Conservation (phyloP, 2,113 vertebrate species). For the Mesocricetus auratus region DNA sequence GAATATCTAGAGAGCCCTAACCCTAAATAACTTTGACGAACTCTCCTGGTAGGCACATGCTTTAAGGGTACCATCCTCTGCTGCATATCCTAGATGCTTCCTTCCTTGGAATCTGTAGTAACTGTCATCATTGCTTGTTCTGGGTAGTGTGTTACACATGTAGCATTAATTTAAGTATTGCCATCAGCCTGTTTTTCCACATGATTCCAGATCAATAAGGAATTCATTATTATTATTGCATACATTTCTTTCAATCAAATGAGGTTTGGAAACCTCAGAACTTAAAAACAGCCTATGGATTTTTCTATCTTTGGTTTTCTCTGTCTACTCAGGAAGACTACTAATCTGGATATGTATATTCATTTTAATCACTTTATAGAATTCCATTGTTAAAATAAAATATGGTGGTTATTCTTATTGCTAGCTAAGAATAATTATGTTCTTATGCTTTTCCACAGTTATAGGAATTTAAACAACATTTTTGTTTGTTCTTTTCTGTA, state of each 20-base stretch:
- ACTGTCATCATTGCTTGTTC: background rate
- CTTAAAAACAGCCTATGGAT: background rate
- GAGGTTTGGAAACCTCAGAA: background rate
- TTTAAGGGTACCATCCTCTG: background rate
- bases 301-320: background rate
- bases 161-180: background rate
- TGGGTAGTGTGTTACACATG: fast-evolving
- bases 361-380: background rate
- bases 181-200: background rate
- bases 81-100: background rate
- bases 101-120: background rate
- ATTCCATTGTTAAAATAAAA: background rate
- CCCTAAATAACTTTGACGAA: background rate
- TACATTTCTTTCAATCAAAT: background rate
- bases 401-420: background rate
- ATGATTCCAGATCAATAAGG: background rate
- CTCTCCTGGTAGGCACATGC: fast-evolving
- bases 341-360: background rate
- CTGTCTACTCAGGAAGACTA: background rate
- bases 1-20: background rate
- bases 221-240: background rate
- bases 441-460: background rate
- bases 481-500: background rate
- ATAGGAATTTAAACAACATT: background rate
- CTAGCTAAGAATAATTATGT: too few relatives aligned